Conservation (phyloP, 2,113 vertebrate genomes). For the Turdus rufiventris region DNA sequence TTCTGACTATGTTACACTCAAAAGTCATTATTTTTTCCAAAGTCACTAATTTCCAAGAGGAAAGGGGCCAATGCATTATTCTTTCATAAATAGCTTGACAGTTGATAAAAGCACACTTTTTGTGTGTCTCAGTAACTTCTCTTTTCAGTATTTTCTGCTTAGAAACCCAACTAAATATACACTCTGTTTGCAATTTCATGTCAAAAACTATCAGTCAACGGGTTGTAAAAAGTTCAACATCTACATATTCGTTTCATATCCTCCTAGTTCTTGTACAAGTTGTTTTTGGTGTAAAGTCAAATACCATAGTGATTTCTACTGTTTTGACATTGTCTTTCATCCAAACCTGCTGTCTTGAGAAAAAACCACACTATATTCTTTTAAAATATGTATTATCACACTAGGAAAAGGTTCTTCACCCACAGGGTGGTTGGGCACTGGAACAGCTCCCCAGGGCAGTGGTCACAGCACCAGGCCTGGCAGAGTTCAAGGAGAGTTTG, state of each 20-base stretch:
- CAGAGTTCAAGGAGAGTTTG: neutral
- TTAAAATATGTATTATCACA: neutral
- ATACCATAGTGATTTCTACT: neutral
- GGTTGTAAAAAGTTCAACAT: slow-evolving; percentile 34
- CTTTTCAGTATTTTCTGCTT: neutral
- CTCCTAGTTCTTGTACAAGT: neutral
- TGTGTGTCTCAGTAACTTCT: neutral
- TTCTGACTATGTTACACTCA: neutral
- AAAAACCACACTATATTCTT: neutral
- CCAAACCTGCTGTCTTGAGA: neutral
- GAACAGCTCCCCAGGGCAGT: neutral
- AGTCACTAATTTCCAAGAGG: neutral
- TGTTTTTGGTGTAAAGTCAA: slow-evolving; percentile 5
- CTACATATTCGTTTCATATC: neutral
- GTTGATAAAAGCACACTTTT: neutral
- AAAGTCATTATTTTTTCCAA: neutral
- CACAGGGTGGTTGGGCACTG: neutral
- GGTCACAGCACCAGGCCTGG: neutral
- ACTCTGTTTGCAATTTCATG: neutral
- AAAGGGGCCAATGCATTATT: neutral
- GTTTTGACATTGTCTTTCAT: slow-evolving; percentile 9
- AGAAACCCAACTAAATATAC: slow-evolving; percentile 20
- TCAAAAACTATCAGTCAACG: slow-evolving; percentile 27
- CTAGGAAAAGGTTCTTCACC: neutral
- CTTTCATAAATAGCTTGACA: neutral